Conservation (phyloP, 2,888 invertebrate species). For the Drosophila gaucha region DNA sequence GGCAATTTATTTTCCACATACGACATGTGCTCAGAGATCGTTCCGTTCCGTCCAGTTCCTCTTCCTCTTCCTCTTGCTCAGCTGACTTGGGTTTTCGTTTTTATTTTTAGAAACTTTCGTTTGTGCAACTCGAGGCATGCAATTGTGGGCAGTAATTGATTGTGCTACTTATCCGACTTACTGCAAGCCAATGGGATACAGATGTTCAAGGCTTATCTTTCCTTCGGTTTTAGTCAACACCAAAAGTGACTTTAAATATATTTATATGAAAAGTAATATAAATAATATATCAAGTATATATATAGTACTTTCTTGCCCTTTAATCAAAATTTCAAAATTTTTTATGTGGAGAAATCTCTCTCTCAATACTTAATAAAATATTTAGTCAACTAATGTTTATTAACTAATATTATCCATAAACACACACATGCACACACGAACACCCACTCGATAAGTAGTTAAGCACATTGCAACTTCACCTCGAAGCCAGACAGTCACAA, state of each 20-base stretch:
- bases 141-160: slow-evolving; percentile 77
- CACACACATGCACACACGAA: slow-evolving; percentile 1
- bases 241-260: slow-evolving; percentile 1
- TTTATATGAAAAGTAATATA: too few relatives aligned
- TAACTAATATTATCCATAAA: slow-evolving; percentile 2
- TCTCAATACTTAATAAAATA: slow-evolving; percentile 1
- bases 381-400: slow-evolving; percentile 35
- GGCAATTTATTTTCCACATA: slow-evolving; percentile 77
- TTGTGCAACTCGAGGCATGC: slow-evolving; percentile 45
- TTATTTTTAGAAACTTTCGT: slow-evolving; percentile 59
- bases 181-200: slow-evolving; percentile 38
- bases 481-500: slow-evolving; percentile 57
- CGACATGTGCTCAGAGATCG: slow-evolving; percentile 45
- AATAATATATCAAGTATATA: too few relatives aligned
- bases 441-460: slow-evolving; percentile 40
- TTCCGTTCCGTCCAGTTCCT: slow-evolving; percentile 36
- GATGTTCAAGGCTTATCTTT: slow-evolving; percentile 35
- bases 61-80: slow-evolving; percentile 10
- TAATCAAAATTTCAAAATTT: background rate
- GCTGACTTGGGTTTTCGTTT: slow-evolving; percentile 29
- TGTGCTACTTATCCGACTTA: slow-evolving; percentile 63
- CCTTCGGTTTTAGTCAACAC: background rate
- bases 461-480: slow-evolving; percentile 37
- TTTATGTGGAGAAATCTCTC: too few relatives aligned
- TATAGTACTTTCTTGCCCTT: too few relatives aligned